Evolutionary conservation across 37 sponge, comb jelly and placozoan genomes (phyloP).

Genomic region (Tethya wilhelma): DNA sequence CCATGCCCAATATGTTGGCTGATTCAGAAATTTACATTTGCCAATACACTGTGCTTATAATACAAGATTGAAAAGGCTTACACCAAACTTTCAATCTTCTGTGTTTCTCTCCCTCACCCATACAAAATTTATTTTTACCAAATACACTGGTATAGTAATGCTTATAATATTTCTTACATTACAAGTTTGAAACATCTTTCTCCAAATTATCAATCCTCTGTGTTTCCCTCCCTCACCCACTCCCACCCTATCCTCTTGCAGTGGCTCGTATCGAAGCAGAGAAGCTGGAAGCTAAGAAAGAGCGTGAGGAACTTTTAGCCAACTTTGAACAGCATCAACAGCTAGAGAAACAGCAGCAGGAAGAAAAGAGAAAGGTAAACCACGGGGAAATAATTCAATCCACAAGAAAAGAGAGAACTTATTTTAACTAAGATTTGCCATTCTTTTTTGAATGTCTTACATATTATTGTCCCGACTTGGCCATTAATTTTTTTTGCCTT

Average conservation of each 20-base stretch:
- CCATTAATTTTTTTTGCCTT: background rate
- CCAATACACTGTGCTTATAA: background rate
- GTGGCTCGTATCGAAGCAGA: constrained; percentile 62
- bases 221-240: too few relatives aligned
- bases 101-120: too few relatives aligned
- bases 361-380: constrained; percentile 47
- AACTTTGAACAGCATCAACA: constrained; percentile 78
- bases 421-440: too few relatives aligned
- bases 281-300: constrained; percentile 52
- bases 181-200: background rate
- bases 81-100: too few relatives aligned
- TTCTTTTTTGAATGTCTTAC: too few relatives aligned
- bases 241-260: too few relatives aligned
- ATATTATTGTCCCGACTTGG: background rate
- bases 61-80: too few relatives aligned
- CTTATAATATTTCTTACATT: too few relatives aligned
- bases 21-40: background rate
- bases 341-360: constrained; percentile 74
- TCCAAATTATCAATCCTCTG: background rate
- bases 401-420: too few relatives aligned
- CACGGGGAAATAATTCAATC: too few relatives aligned
- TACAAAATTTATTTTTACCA: too few relatives aligned
- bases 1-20: constrained; percentile 21
- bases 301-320: constrained; percentile 50
- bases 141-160: too few relatives aligned